Conservation (phyloP, 2,888 invertebrate species). For the Conchocele bisecta region DNA sequence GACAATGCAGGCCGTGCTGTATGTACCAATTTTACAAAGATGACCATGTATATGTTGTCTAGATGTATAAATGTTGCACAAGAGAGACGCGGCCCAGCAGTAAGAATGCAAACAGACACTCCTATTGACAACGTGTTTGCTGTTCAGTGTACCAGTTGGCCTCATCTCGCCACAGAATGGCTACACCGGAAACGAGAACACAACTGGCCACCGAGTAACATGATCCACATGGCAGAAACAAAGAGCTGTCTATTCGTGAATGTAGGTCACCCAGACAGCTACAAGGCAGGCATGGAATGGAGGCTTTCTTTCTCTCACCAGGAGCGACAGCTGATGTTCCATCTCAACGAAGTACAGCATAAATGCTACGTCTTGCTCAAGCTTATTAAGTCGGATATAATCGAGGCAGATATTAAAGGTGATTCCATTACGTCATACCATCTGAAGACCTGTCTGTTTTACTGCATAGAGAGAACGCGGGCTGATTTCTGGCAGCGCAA, state of each 20-base stretch:
- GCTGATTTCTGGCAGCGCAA: background rate
- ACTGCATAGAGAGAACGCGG: background rate
- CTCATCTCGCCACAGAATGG: background rate
- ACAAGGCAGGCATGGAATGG: background rate
- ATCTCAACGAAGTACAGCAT: background rate
- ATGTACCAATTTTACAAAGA: too few relatives aligned
- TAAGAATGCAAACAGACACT: background rate
- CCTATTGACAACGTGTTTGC: background rate
- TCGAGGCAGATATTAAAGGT: background rate
- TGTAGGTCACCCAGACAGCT: background rate
- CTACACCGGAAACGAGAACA: background rate
- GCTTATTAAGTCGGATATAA: background rate
- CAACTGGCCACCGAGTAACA: slow-evolving; percentile 10
- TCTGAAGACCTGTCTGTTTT: slow-evolving; percentile 9
- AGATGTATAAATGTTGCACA: too few relatives aligned
- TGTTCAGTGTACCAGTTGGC: background rate
- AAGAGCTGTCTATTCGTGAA: background rate
- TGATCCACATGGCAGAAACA: background rate
- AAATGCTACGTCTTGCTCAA: slow-evolving; percentile 6
- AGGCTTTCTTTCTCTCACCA: background rate
- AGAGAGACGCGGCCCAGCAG: background rate
- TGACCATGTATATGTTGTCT: too few relatives aligned
- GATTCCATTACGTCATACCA: slow-evolving; percentile 3
- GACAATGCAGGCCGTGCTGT: too few relatives aligned
- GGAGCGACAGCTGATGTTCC: background rate